Conservation (phyloP, 2,888 invertebrate species). For the Teleiodes luculella region DNA sequence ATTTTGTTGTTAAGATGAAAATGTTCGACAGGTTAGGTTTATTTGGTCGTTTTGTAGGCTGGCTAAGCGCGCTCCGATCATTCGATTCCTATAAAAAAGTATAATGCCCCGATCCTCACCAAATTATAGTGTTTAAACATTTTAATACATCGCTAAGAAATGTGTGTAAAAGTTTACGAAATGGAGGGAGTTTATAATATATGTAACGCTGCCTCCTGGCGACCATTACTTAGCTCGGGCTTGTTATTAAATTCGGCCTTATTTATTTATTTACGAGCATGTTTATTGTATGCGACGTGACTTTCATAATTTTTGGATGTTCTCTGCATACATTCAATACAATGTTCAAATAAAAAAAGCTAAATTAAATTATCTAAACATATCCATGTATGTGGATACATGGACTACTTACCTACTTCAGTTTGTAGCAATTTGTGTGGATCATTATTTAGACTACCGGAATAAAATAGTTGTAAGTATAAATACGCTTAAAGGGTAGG, state of each 20-base stretch:
- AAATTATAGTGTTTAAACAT: constrained; percentile 75
- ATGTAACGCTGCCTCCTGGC: constrained; percentile 74
- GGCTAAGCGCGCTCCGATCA: constrained; percentile 33
- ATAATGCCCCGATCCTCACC: constrained; percentile 46
- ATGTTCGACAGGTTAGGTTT: constrained; percentile 5
- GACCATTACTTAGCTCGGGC: constrained; percentile 68
- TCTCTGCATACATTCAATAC: not conserved
- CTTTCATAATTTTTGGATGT: constrained; percentile 15
- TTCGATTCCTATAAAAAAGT: constrained; percentile 53
- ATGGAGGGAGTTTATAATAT: constrained; percentile 60
- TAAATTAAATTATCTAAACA: no score
- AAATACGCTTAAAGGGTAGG: no score
- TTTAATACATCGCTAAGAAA: constrained; percentile 72
- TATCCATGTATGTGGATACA: no score
- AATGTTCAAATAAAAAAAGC: not conserved
- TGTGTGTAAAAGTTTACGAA: constrained; percentile 71
- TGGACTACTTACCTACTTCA: no score
- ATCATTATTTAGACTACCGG: no score
- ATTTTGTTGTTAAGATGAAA: constrained; percentile 11
- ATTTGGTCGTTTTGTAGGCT: constrained; percentile 17
- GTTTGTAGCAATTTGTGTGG: no score
- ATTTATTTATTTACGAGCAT: constrained; percentile 74
- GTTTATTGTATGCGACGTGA: constrained; percentile 38
- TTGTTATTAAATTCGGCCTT: constrained; percentile 76
- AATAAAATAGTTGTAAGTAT: no score